Evolutionary conservation across 2,888 invertebrate species (phyloP).

Genomic region (Ennomos fuscantarius): DNA sequence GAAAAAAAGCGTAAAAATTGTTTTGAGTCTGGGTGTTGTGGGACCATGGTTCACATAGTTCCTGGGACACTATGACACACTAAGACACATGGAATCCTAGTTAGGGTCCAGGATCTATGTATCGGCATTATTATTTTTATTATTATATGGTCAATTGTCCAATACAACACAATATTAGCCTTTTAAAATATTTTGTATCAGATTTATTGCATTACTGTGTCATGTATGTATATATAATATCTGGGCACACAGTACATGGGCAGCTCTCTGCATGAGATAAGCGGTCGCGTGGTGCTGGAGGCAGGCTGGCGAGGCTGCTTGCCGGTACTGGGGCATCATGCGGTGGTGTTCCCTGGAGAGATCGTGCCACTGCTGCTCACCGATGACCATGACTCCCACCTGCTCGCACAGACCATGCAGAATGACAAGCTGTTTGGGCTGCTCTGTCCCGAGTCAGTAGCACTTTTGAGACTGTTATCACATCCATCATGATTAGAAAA

Average conservation of each 20-base stretch:
- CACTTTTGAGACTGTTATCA: too few species aligned
- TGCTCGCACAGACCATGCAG: conserved; percentile 52
- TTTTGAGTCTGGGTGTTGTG: too few species aligned
- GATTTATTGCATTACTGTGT: not conserved
- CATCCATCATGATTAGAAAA: too few species aligned
- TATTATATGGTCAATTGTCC: too few species aligned
- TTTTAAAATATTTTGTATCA: too few species aligned
- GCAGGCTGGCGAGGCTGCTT: conserved; percentile 71
- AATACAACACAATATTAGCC: too few species aligned
- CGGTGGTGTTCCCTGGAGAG: conserved; percentile 78
- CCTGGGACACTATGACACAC: too few species aligned
- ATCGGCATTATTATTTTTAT: too few species aligned
- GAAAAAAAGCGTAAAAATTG: too few species aligned
- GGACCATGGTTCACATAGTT: too few species aligned
- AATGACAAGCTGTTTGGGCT: conserved; percentile 71
- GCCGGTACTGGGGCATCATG: conserved; percentile 65
- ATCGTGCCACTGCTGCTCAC: conserved; percentile 75
- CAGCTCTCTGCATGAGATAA: conserved; percentile 52
- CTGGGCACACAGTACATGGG: conserved; percentile 73
- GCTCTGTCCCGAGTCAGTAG: conserved; percentile 69
- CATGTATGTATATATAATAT: not conserved
- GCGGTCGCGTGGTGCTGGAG: conserved; percentile 69
- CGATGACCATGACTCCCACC: conserved; percentile 50
- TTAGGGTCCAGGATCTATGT: too few species aligned
- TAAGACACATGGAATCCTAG: too few species aligned